A percentile compares a stretch with the other conserved stretches of the same genome.
These are phyloP conservation scores for Arctia plantaginis DNA, from an alignment of 2,888 invertebrate species.

Conservation along the genomic window DNA sequence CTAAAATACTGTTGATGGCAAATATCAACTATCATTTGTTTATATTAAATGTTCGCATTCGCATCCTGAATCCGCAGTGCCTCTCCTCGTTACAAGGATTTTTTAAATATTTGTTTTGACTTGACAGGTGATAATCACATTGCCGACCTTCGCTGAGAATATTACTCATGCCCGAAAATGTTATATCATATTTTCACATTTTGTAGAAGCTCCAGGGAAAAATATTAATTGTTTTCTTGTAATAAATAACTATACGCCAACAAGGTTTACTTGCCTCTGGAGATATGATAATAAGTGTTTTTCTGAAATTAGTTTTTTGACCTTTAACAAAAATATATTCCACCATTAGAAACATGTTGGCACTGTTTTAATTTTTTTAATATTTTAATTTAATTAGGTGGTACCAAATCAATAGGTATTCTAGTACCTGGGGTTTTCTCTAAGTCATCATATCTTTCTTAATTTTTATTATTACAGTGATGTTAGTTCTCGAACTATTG, in stretches of 20 bases:
- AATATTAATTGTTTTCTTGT: conserved; percentile 18
- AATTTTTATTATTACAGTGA: too few relatives aligned
- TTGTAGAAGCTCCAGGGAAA: conserved; percentile 14
- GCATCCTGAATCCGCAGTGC: conserved; percentile 38
- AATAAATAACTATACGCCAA: conserved; percentile 15
- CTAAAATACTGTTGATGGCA: conserved; percentile 20
- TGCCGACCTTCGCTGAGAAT: conserved; percentile 22
- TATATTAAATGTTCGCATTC: conserved; percentile 34
- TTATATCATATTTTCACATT: conserved; percentile 25
- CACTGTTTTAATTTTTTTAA: too few relatives aligned
- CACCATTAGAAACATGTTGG: too few relatives aligned
- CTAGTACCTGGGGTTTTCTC: too few relatives aligned
- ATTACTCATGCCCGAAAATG: conserved; percentile 25
- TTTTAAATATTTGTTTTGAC: conserved; percentile 44
- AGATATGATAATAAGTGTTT: conserved; percentile 13
- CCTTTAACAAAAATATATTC: too few relatives aligned
- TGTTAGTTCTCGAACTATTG: too few relatives aligned
- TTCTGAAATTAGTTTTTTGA: not conserved
- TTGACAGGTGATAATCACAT: conserved; percentile 35
- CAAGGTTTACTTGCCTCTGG: conserved; percentile 22
- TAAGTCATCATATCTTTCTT: too few relatives aligned
- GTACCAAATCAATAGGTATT: too few relatives aligned
- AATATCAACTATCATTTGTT: conserved; percentile 30
- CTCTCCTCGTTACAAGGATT: conserved; percentile 31
- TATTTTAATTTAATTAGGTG: too few relatives aligned